These are phyloP conservation scores for Ennomos quercinarius DNA, from an alignment of 2,888 invertebrate genomes.

Conservation along the genomic window DNA sequence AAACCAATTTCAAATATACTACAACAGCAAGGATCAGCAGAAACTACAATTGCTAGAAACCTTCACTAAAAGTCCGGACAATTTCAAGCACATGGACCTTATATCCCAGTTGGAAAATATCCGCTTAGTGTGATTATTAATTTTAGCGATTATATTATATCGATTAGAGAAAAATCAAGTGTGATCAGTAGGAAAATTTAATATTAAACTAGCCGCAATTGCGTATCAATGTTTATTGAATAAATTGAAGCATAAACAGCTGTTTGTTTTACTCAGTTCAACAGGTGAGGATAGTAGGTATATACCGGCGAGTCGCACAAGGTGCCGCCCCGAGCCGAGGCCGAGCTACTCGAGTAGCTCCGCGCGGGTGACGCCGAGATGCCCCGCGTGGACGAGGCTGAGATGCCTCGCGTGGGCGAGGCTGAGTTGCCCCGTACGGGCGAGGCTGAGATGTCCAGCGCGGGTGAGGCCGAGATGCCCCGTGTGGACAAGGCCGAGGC, in stretches of 20 bases:
- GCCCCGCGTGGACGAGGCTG: no score
- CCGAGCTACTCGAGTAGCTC: background rate
- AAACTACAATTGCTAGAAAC: constrained; percentile 87
- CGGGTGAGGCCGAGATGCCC: no score
- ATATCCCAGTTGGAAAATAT: constrained; percentile 91
- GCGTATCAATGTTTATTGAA: background rate
- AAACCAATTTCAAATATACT: constrained; percentile 94
- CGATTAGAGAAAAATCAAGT: background rate
- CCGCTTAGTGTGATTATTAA: constrained; percentile 54
- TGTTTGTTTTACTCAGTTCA: constrained; percentile 35
- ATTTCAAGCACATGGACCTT: constrained; percentile 93
- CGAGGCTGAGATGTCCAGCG: no score
- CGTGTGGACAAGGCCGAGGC: no score
- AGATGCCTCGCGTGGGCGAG: no score
- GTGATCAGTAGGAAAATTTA: background rate
- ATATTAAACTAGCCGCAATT: no score
- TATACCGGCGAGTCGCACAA: constrained; percentile 66
- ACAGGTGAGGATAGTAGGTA: constrained; percentile 67
- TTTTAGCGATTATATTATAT: background rate
- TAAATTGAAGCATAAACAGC: constrained; percentile 5
- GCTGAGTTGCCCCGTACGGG: no score
- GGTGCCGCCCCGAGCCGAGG: background rate
- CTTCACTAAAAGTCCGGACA: constrained; percentile 89
- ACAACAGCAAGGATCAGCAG: constrained; percentile 87
- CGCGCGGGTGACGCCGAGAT: background rate